Evolutionary conservation across 2,113 vertebrate species (phyloP), one percentile per base, ranked within the genome.

Genomic region (Dascyllus trimaculatus): DNA sequence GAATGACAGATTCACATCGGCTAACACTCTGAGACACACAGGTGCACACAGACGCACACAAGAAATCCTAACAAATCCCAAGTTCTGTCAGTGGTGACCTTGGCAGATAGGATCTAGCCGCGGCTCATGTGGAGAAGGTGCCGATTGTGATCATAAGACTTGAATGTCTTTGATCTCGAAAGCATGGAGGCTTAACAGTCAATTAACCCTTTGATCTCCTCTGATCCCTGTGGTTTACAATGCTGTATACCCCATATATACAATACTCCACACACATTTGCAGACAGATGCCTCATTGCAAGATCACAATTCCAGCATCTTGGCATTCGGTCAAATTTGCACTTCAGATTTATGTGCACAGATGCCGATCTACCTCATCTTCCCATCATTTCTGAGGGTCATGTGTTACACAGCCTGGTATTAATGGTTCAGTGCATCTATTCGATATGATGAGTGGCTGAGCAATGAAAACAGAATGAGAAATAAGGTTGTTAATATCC

Each of bases 191-290:
- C 84, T 89, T 78, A 84, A 78, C 80, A 80, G 71, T 75, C 81
- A 76, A 89, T 92, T 92, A 93, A 89, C 85, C 85, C 79, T 66
- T 69, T 87, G 82, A 89, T 84, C 77, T 40, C 14, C 5, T 66
- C 51, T 64, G 69, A 73, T 72, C 77, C 58, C 71, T 38, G 21
- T 8, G 46, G 58, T 71, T 66, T 71, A 54, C 64, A 45, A n/a
- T 0, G 10, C 52, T 5, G 22, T 32, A 63, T 22, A 38, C 25
- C 53, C 24, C 40, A 57, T 52, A 35, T 46, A 51, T 52, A 54
- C 19, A 59, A 68, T 15, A n/a, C 56, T 49, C 54, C 48, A 62
- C 59, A 77, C 26, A 71, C 52, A 73, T 21, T 32, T 52, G 57
- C 52, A 60, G 49, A 61, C 43, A 61, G 35, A 60, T 4, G 13